Base-by-base conservation (phyloP, 64 coral and sea anemone genomes). In the Montipora sp. region DNA sequence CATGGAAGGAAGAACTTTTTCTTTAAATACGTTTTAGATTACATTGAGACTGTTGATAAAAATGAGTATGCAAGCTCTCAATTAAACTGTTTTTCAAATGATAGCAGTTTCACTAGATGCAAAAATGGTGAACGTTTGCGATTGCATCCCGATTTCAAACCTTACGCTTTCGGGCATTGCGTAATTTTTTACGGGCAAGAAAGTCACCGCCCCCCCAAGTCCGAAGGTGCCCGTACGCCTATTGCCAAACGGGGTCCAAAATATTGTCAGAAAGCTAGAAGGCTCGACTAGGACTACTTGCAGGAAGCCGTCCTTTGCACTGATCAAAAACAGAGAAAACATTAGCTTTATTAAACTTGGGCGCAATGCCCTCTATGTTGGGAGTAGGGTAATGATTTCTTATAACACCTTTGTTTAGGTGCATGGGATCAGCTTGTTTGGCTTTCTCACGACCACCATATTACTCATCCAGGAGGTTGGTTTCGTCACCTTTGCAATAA, bases 381-480 rank as follows among this genome's bases (percentile, higher is more conserved):
- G 94, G 72, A 5, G 77, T 83, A 5, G 50, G 89, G 45, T 89
- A 95, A 16, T 95, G 85, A 18, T 92, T 88, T 51, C 90, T 72
- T 5, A 92, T 55, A 14, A 95, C 18, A 4, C 69, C 90, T 83
- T 92, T 89, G 5, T 90, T 96, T 4, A 85, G 48, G 12, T 92
- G 50, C 7, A 69, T 46, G 22, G 94, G 90, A 50, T 92, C 87
- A 14, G 87, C 58, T 95, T 96, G 60, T 90, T 92, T 3, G 59
- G 79, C n/a, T 92, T 92, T 7, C 60, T 36, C 6, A 96, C 87
- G 0, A 80, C 94, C 10, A 96, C 94, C 86, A 87, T 87, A 51
- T 77, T 93, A 61, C 90, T 96, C 43, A 93, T 93, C 95, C 80
- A 96, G 5, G 73, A 24, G 22, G 81, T 88, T 10, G 93, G 93